Conservation (phyloP, 2,888 invertebrate genomes). For the Anthrax anthrax region DNA sequence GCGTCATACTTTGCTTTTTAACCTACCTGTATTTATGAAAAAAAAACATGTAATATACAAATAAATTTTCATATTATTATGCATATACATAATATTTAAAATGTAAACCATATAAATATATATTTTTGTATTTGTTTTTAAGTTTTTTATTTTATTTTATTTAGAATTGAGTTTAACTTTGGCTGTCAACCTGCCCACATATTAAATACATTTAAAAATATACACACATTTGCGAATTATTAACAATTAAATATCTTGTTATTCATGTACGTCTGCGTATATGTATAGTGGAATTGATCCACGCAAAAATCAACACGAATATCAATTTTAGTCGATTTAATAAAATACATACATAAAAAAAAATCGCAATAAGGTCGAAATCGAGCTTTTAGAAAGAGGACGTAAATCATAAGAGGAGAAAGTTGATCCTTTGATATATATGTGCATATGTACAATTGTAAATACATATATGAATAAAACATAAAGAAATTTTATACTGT, state of each 20-base stretch:
- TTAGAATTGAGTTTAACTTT: not conserved
- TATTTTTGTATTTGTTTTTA: too few relatives aligned
- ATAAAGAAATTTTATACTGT: too few relatives aligned
- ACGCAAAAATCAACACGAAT: conserved; percentile 5
- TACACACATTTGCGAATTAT: not conserved
- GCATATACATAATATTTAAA: not conserved
- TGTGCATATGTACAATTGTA: not conserved
- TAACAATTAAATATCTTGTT: too few relatives aligned
- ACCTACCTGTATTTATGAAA: not conserved
- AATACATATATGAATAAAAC: not conserved
- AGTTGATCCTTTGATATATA: not conserved
- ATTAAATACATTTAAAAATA: not conserved
- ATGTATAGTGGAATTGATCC: not conserved
- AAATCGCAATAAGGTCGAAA: conserved; percentile 4
- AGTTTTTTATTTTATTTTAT: not conserved
- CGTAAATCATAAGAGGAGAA: too few relatives aligned
- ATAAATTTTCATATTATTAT: not conserved
- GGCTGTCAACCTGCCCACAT: conserved; percentile 3
- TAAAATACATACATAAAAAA: not conserved
- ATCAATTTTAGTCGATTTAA: not conserved
- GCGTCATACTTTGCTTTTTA: not conserved
- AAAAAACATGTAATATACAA: too few relatives aligned
- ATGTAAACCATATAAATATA: too few relatives aligned
- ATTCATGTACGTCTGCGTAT: not conserved
- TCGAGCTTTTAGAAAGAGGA: too few relatives aligned